Base-by-base conservation (phyloP, 92 coral and sea anemone species). In the Parazoanthus atlanticus region DNA sequence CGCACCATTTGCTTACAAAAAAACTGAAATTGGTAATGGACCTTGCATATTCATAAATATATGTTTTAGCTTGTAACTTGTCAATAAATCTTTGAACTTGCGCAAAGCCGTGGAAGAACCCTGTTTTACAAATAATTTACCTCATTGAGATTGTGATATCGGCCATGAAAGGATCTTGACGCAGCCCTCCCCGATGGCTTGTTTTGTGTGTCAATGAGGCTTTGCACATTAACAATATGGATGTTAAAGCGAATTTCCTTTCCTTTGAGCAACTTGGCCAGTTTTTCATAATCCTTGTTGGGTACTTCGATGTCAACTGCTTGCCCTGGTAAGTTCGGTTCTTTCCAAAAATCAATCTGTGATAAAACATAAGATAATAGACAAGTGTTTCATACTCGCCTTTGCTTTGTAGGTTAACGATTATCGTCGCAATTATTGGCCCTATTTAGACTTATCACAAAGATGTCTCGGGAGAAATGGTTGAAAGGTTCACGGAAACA, bases 341-440 rank as follows among this genome's bases (percentile, higher is more conserved):
- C 82, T 41, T 78, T 78, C 82, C 82, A 78, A 26, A 78, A 78
- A 17, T 78, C 82, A 31, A 78, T 78, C 82, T 78, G 65, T 10
- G 40, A 11, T 15, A n/a, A 78, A 34, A 34, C 1, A 10, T 0
- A 0, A 25, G 6, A 74, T 33, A 33, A 5, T 8, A n/a, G n/a
- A 73, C 11, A 30, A 36, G 2, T 31, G 17, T 52, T 52, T 52
- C 58, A 52, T 52, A 15, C 3, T 52, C 1, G 17, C 52, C 52
- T n/a, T 46, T 46, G 11, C 11, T 46, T 8, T 6, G 9, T 8
- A 8, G 1, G 15, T 46, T 8, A 46, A 8, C 8, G 1, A 10
- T 46, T 8, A 46, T 8, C 15, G 15, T 11, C 13, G 52, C 52
- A 46, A 7, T 6, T 10, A 8, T 6, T 11, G 8, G 12, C 52